Percentiles rank a stretch among this genome's conserved stretches.
Conservation (phyloP, 2,797 vertebrate genomes). For the Parauchenoglanis punctatus region DNA sequence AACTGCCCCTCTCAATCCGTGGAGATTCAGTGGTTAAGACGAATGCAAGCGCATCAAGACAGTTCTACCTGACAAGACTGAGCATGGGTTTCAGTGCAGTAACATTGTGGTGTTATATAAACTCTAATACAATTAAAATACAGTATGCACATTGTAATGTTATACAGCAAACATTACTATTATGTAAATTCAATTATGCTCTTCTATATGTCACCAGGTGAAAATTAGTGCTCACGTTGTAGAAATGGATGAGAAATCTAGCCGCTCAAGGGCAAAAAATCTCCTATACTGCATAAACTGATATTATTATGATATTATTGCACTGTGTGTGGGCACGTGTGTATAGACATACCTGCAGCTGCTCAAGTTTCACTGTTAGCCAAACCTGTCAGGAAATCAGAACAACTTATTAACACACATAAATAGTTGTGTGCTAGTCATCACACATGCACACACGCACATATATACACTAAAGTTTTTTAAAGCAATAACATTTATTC, state of each 20-base stretch:
- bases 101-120: background rate
- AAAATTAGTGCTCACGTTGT: conserved; percentile 7
- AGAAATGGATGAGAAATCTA: background rate
- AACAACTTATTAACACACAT: conserved; percentile 36
- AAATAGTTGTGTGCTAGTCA: conserved; percentile 16
- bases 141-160: background rate
- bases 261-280: background rate
- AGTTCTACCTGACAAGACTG: background rate
- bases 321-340: conserved; percentile 34
- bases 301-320: conserved; percentile 41
- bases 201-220: conserved; percentile 9
- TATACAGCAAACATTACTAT: background rate
- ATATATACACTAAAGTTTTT: background rate
- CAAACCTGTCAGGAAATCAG: conserved; percentile 49
- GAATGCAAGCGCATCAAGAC: background rate
- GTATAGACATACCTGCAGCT: conserved; percentile 47
- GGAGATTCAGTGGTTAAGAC: conserved; percentile 13
- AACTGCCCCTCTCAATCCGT: conserved; percentile 33
- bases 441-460: background rate
- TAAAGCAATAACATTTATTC: background rate
- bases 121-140: background rate
- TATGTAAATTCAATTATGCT: background rate
- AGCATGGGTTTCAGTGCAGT: background rate
- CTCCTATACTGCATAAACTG: conserved; percentile 27
- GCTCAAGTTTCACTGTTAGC: conserved; percentile 36